Evolutionary conservation across 2,888 invertebrate species (phyloP).

Genomic region (Lasioglossum figueresi): DNA sequence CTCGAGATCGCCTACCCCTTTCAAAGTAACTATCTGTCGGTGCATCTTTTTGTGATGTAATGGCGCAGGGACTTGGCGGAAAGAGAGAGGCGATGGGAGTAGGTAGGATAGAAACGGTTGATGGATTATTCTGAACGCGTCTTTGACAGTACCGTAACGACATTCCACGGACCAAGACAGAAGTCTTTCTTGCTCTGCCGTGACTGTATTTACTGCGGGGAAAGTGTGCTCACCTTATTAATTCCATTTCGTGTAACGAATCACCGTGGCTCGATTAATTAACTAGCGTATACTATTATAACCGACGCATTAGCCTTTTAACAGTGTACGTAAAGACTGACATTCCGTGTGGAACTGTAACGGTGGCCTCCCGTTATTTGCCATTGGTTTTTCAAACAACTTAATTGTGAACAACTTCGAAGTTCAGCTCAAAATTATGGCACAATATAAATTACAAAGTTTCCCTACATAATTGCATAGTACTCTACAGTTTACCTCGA

Average conservation of each 20-base stretch:
- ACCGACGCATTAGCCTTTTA: background rate
- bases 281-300: constrained; percentile 13
- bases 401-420: background rate
- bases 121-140: constrained; percentile 75
- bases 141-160: constrained; percentile 73
- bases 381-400: background rate
- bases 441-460: background rate
- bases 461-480: too few species aligned
- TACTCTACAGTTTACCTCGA: background rate
- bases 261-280: constrained; percentile 35
- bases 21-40: constrained; percentile 59
- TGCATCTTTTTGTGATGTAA: constrained; percentile 53
- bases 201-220: background rate
- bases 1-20: constrained; percentile 48
- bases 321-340: background rate
- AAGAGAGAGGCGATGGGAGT: constrained; percentile 26
- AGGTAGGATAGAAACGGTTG: constrained; percentile 57
- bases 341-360: background rate
- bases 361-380: background rate
- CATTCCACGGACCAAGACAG: constrained; percentile 63
- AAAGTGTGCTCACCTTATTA: constrained; percentile 31
- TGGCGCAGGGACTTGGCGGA: constrained; percentile 23
- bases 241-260: constrained; percentile 44
- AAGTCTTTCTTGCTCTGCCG: constrained; percentile 28
- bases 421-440: background rate